Percentiles rank a stretch among this genome's conserved stretches.
phyloP scores from a whole-genome alignment of 1,140 invertebrate species.

The Musca domestica region DNA sequence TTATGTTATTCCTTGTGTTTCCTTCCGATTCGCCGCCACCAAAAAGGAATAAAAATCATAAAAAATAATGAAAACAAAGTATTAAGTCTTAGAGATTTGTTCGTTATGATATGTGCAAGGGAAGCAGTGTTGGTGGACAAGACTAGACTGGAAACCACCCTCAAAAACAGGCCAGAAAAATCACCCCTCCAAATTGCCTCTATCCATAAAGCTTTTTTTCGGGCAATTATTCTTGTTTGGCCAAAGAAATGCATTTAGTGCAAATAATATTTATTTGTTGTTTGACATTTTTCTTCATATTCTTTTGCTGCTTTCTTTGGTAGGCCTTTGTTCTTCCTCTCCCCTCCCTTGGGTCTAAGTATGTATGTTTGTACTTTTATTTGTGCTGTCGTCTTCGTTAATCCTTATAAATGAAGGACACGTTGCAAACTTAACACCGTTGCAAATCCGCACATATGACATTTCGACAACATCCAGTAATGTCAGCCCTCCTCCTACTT shows the following conservation, averaged over 20 bases:
- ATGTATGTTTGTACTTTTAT: background rate
- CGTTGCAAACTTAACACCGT: slow-evolving; percentile 19
- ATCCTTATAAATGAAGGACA: slow-evolving; percentile 21
- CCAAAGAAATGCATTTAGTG: slow-evolving; percentile 13
- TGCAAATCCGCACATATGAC: slow-evolving; percentile 1
- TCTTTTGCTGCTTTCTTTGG: background rate
- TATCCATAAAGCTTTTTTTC: too few species aligned
- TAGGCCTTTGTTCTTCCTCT: too few species aligned
- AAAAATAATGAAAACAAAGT: slow-evolving; percentile 22
- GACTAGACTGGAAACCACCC: too few species aligned
- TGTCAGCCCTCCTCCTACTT: too few species aligned
- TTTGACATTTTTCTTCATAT: background rate
- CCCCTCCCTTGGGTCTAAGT: too few species aligned
- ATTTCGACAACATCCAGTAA: too few species aligned
- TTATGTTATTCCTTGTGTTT: slow-evolving; percentile 13
- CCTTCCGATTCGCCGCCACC: background rate
- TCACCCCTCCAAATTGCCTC: background rate
- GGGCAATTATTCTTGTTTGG: background rate
- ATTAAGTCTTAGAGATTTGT: background rate
- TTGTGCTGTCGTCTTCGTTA: background rate
- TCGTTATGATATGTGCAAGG: background rate
- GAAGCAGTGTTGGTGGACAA: too few species aligned
- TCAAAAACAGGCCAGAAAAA: background rate
- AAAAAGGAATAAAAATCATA: slow-evolving; percentile 16
- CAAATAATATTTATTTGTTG: slow-evolving; percentile 16